Evolutionary conservation across 1,140 invertebrate species (phyloP).

Genomic region (Panonychus citri): DNA sequence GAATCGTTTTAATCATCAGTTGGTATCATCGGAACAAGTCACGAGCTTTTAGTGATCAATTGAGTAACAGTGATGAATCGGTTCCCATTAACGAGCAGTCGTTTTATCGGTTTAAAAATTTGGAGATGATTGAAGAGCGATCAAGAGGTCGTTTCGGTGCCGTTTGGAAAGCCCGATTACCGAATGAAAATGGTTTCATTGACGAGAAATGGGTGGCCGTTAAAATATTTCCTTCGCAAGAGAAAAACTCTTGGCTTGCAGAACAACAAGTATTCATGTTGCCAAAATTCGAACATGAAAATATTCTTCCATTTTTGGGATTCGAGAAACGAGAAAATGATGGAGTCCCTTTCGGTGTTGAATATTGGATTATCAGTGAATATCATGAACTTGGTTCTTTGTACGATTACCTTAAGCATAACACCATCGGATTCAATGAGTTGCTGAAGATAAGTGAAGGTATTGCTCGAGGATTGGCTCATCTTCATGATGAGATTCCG

Average conservation of each 20-base stretch:
- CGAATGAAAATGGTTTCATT: not conserved
- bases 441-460: constrained; percentile 64
- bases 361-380: constrained; percentile 85
- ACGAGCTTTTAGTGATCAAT: not conserved
- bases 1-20: not conserved
- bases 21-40: not conserved
- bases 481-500: constrained; percentile 72
- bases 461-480: constrained; percentile 68
- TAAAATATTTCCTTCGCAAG: constrained; percentile 48
- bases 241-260: constrained; percentile 48
- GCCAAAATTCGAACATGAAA: constrained; percentile 72
- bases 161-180: constrained; percentile 55
- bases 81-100: not conserved
- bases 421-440: constrained; percentile 62
- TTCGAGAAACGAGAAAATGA: constrained; percentile 40
- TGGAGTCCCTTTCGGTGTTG: constrained; percentile 22
- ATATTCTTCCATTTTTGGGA: constrained; percentile 70
- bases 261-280: constrained; percentile 83
- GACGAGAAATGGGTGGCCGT: constrained; percentile 40
- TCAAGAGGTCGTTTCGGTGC: constrained; percentile 69
- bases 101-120: not conserved
- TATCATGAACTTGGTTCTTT: constrained; percentile 83
- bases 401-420: constrained; percentile 65
- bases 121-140: constrained; percentile 53
- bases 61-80: not conserved